A percentile compares a stretch with the other conserved stretches of the same genome.
Evolutionary conservation across 2,888 invertebrate species (phyloP).

Genomic region (Trissolcus japonicus): DNA sequence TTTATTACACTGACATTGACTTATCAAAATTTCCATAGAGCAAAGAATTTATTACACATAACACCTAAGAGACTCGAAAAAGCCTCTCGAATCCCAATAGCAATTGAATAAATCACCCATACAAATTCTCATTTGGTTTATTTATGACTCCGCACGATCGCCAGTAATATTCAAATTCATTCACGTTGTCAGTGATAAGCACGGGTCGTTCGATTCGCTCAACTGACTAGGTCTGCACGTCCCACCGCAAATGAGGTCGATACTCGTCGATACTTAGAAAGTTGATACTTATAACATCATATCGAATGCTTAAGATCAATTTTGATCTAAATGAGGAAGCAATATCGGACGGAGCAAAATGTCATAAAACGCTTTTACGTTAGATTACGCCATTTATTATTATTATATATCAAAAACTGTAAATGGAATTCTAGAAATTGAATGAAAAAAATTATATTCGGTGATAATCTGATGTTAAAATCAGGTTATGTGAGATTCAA

Average conservation of each 20-base stretch:
- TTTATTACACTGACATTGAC: conserved; percentile 46
- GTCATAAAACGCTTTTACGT: conserved; percentile 30
- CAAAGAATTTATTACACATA: conserved; percentile 43
- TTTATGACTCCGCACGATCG: conserved; percentile 33
- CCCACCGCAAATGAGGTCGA: conserved; percentile 49
- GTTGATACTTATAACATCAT: conserved; percentile 53
- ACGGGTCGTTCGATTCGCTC: conserved; percentile 30
- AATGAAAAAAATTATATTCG: too few species aligned
- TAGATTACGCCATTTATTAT: background rate
- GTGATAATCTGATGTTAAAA: too few species aligned
- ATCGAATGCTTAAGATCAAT: conserved; percentile 37
- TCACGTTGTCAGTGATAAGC: conserved; percentile 41
- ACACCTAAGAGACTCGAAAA: conserved; percentile 30
- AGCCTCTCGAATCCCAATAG: conserved; percentile 39
- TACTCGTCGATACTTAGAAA: conserved; percentile 45
- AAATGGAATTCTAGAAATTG: too few species aligned
- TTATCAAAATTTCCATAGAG: conserved; percentile 50
- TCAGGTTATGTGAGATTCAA: too few species aligned
- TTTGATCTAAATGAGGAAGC: conserved; percentile 39
- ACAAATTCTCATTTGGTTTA: conserved; percentile 51
- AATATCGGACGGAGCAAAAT: conserved; percentile 39
- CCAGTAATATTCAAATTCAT: conserved; percentile 51
- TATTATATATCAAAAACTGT: background rate
- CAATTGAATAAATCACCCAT: conserved; percentile 49
- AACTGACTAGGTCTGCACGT: conserved; percentile 50